Base-by-base conservation (phyloP, 2,888 invertebrate species). In the Rhorus exstirpatorius region DNA sequence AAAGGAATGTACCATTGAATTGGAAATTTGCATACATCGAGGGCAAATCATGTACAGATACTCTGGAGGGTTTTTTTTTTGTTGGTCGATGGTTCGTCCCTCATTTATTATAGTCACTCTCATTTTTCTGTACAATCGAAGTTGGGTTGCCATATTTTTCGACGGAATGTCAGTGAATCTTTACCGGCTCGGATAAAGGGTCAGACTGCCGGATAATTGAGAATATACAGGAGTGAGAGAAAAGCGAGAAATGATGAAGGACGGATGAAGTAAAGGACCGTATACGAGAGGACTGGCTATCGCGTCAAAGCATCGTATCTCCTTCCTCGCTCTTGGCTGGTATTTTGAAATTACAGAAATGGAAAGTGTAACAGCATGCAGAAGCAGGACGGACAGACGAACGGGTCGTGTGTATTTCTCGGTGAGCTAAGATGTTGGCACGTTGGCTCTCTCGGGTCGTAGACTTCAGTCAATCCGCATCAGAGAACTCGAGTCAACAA, bases 401-500 rank as follows among this genome's bases (percentile, higher is more conserved):
- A 55, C 46, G 74, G 53, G 17, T 10, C 19, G 12, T 41, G 44
- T 24, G 8, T 49, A 19, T 17, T 49, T 44, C n/a, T 65, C 51
- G 44, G 74, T 71, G 70, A 63, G 82, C 83, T 83, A 72, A 86
- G 84, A 86, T 80, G 84, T 88, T 86, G 81, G 85, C 86, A 85
- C 84, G 81, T 86, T 83, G 70, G 71, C 70, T 71, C 74, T 46
- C 77, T 75, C 35, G 79, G 79, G 76, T 84, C 82, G 82, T 80
- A 82, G 79, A 72, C 83, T 86, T 70, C 83, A 85, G 83, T 89
- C 88, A 86, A 87, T 88, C 86, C 84, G 85, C 84, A 82, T 82
- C 82, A 79, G 82, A 79, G 81, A 87, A 86, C 85, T 83, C 80
- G 81, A 89, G 86, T 88, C 85, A 87, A 87, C 86, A 87, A 87